Evolutionary conservation across 2,113 vertebrate genomes (phyloP), one percentile per base, ranked within the genome.

Genomic region (Guaruba guarouba): DNA sequence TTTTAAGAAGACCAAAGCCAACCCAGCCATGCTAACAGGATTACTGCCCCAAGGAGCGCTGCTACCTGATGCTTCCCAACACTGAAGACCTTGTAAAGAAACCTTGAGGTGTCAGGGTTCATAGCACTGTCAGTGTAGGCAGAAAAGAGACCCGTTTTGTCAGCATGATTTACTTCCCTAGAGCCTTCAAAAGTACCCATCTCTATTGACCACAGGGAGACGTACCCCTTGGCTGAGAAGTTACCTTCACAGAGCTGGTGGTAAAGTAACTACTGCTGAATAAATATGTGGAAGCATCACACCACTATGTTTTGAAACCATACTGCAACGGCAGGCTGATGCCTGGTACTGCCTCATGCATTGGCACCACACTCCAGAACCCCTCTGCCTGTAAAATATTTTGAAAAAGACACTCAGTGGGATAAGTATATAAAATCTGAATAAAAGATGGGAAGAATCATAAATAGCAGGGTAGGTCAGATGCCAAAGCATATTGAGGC

Each of bases 381-480:
- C 44, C 39, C 18, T 92, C 64, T 86, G 80, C 46, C 83, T 69
- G 31, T 68, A 79, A 93, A 88, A 71, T 62, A 67, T 43, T 91
- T 79, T 27, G 28, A 41, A 76, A 23, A 88, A 84, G 77, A 39
- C 23, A 59, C 55, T 37, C 48, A 33, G 19, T 16, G 39, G n/a
- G 8, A 25, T 37, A 17, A 20, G 33, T 10, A 23, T 88, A 81
- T 81, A 86, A 88, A 94, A 80, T 61, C 0, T 0, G 69, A 83
- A 81, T 88, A 68, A 86, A 88, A 83, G 88, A 92, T 39, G 24
- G 73, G 82, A 96, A 93, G 39, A 93, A 68, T 75, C 27, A 5
- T 94, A 85, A 96, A 61, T 28, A 62, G 59, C 18, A 95, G 86
- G 33, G 43, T 78, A 88, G 88, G 76, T 95, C 88, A 70, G 80